Percentiles rank a stretch among this genome's conserved stretches.
phyloP scores from a whole-genome alignment of 2,888 invertebrate species.

The Melipona bicolor region DNA sequence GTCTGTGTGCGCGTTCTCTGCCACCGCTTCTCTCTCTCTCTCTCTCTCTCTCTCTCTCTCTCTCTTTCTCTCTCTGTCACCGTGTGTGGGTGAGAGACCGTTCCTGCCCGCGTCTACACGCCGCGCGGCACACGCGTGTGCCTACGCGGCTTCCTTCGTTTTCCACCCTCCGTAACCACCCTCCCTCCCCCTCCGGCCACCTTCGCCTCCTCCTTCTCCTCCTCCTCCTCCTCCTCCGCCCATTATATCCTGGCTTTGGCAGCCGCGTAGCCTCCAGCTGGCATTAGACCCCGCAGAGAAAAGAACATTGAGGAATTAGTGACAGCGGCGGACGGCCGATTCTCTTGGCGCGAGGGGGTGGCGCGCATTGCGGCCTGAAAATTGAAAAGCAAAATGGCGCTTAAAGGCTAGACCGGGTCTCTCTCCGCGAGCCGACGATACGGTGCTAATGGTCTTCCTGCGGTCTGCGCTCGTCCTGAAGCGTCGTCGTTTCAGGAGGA shows the following conservation, averaged over 20 bases:
- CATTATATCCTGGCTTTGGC: slow-evolving; percentile 72
- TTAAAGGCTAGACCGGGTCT: slow-evolving; percentile 56
- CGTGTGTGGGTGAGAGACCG: background rate
- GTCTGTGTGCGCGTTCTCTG: background rate
- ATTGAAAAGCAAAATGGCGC: slow-evolving; percentile 69
- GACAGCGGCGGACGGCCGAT: slow-evolving; percentile 55
- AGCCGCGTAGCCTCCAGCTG: slow-evolving; percentile 72
- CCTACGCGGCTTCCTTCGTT: slow-evolving; percentile 34
- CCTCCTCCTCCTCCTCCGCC: slow-evolving; percentile 52
- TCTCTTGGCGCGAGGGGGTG: slow-evolving; percentile 33
- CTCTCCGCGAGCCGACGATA: slow-evolving; percentile 46
- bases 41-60: slow-evolving; percentile 14
- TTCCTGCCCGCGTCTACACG: slow-evolving; percentile 2
- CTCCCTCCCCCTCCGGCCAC: slow-evolving; percentile 32
- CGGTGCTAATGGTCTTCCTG: slow-evolving; percentile 60
- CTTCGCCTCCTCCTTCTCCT: slow-evolving; percentile 50
- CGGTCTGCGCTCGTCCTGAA: slow-evolving; percentile 43
- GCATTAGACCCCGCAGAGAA: slow-evolving; percentile 74
- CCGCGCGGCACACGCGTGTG: slow-evolving; percentile 13
- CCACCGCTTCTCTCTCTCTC: slow-evolving; percentile 13
- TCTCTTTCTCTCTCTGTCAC: background rate
- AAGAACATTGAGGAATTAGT: slow-evolving; percentile 63
- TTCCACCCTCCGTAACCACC: slow-evolving; percentile 19
- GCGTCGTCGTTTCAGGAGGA: background rate
- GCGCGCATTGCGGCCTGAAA: slow-evolving; percentile 51